A percentile compares a stretch with the other conserved stretches of the same genome.
Conservation (phyloP, 2,888 invertebrate species). For the Drosophila hamatofila region DNA sequence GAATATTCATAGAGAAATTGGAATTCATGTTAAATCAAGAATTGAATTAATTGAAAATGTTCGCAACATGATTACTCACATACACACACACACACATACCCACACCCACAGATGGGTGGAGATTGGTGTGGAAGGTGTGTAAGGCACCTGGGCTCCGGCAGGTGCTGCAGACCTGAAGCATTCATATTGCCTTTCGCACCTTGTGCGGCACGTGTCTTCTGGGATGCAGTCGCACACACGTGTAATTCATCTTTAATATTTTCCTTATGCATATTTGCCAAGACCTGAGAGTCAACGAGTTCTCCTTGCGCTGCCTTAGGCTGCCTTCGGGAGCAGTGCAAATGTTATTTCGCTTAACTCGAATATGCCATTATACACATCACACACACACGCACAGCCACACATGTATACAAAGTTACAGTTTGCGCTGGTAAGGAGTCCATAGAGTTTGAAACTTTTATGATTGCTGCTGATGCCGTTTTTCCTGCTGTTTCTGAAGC, state of each 20-base stretch:
- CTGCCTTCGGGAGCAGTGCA: constrained; percentile 27
- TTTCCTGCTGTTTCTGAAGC: constrained; percentile 18
- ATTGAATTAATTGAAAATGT: constrained; percentile 20
- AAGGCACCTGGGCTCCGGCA: background rate
- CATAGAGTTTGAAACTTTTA: constrained; percentile 60
- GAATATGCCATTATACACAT: constrained; percentile 57
- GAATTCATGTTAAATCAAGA: constrained; percentile 6
- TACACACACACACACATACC: background rate
- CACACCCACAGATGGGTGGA: background rate
- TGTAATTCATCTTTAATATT: constrained; percentile 72
- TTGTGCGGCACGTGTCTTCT: constrained; percentile 24
- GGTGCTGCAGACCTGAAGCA: constrained; percentile 9
- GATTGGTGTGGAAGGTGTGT: constrained; percentile 1
- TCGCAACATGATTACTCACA: background rate
- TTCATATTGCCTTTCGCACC: constrained; percentile 19
- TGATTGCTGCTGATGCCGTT: constrained; percentile 44
- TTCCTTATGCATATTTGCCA: constrained; percentile 62
- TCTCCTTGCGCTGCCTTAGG: constrained; percentile 5
- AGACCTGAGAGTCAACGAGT: constrained; percentile 38
- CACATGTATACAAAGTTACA: background rate
- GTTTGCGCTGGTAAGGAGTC: constrained; percentile 22
- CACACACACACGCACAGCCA: background rate
- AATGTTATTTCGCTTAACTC: constrained; percentile 64
- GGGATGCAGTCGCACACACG: constrained; percentile 4
- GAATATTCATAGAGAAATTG: background rate